phyloP scores from a whole-genome alignment of 2,888 invertebrate species.

The Mythimna pallens region DNA sequence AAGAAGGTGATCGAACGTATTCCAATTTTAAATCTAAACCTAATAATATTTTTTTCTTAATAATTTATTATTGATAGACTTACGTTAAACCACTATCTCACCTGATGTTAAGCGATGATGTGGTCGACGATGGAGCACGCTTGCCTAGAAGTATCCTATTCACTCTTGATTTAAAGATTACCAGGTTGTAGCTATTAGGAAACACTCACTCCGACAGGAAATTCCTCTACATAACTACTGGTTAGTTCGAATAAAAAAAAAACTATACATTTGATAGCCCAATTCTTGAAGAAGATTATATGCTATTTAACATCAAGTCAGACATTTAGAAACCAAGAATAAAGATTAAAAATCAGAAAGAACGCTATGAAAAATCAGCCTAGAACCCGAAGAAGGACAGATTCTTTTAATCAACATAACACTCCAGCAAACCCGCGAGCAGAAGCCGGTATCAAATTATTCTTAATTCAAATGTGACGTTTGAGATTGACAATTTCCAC shows the following conservation, averaged over 20 bases:
- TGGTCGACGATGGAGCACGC: too few species aligned
- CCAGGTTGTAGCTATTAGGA: too few species aligned
- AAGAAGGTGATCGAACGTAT: conserved; percentile 38
- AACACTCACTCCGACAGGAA: too few species aligned
- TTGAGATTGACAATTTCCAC: conserved; percentile 59
- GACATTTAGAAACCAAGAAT: background rate
- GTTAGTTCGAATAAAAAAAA: background rate
- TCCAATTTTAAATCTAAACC: conserved; percentile 36
- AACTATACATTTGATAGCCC: too few species aligned
- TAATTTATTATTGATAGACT: too few species aligned
- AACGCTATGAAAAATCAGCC: background rate
- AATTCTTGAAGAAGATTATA: background rate
- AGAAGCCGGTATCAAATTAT: conserved; percentile 25
- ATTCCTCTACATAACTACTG: too few species aligned
- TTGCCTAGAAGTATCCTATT: too few species aligned
- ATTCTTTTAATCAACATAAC: background rate
- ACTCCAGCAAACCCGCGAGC: background rate
- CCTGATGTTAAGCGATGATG: too few species aligned
- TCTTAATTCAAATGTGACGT: conserved; percentile 51
- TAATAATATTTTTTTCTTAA: too few species aligned
- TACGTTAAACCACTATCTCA: too few species aligned
- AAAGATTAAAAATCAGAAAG: background rate
- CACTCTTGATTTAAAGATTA: too few species aligned
- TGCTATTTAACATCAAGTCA: background rate
- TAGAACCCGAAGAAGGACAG: background rate